Evolutionary conservation across 2,797 vertebrate genomes (phyloP).

Genomic region (Muraenolepis orangiensis): DNA sequence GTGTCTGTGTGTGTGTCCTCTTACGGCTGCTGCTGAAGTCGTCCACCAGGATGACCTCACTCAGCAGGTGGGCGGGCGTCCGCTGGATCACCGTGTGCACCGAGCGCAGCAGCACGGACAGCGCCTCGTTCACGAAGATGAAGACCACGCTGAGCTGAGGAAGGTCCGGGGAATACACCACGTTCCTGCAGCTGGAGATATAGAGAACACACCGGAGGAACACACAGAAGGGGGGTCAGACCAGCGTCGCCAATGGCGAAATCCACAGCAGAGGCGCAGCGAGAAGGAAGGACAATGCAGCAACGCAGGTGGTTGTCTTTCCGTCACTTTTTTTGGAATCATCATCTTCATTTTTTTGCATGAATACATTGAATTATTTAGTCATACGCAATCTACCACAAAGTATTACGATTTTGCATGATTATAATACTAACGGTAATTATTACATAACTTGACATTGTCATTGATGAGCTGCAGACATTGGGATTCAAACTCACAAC

Average conservation of each 20-base stretch:
- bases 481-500: neutral
- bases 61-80: slow-evolving; percentile 81
- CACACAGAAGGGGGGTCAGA: neutral
- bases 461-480: neutral
- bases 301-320: no score
- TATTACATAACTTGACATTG: no score
- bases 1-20: no score
- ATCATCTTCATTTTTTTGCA: neutral
- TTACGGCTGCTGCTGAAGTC: slow-evolving; percentile 84
- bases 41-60: slow-evolving; percentile 86
- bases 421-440: neutral
- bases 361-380: neutral
- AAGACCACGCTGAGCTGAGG: slow-evolving; percentile 85
- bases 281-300: no score
- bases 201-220: neutral
- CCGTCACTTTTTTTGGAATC: neutral
- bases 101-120: slow-evolving; percentile 84
- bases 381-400: no score
- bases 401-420: neutral
- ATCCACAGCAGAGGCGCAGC: no score
- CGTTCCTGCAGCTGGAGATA: slow-evolving; percentile 78
- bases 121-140: slow-evolving; percentile 85
- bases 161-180: slow-evolving; percentile 76
- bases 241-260: no score
- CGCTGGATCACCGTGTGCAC: slow-evolving; percentile 79